Base-by-base conservation (phyloP, 1,140 invertebrate genomes). In the Holotrichia oblita region DNA sequence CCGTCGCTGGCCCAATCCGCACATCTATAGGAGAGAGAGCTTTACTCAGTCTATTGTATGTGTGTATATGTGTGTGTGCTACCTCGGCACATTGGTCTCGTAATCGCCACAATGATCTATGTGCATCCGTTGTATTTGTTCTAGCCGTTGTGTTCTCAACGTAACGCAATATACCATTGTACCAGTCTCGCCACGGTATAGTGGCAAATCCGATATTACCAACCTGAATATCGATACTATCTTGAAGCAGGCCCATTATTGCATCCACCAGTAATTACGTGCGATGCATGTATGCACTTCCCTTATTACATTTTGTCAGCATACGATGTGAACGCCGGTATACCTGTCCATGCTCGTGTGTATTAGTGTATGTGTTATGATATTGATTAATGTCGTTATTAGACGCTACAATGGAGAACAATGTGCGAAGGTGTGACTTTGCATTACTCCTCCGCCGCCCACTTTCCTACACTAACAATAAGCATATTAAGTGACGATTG, bases 181-280 rank as follows among this genome's bases (percentile, higher is more conserved):
- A 12, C 44, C 7, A 48, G 44, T 0, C 44, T 12, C 7, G 8
- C n/a, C n/a, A n/a, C n/a, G n/a, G n/a, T n/a, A n/a, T n/a, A n/a
- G n/a, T n/a, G n/a, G n/a, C 44, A 48, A 48, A 48, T 48, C 44
- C 44, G 44, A 48, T n/a, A n/a, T n/a, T 14, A 10, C 44, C 12
- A n/a, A 42, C 0, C 41, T 42, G 41, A 6, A 48, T 48, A 48
- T 48, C 44, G 44, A 48, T 48, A 48, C 44, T 48, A 48, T 48
- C 44, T 48, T 48, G 44, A 48, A 48, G 44, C 44, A 48, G 44
- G 44, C 44, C n/a, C 44, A 48, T 48, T 48, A 48, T 48, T 48
- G 44, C 44, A 48, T 48, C 44, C 44, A 48, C 8, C 44, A 2
- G 44, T 48, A 48, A 48, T 48, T 48, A n/a, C n/a, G n/a, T n/a